These are phyloP conservation scores for Turritopsis dohrnii DNA, from an alignment of 30 jellyfish, hydroid and myxozoan genomes.

Conservation along the genomic window DNA sequence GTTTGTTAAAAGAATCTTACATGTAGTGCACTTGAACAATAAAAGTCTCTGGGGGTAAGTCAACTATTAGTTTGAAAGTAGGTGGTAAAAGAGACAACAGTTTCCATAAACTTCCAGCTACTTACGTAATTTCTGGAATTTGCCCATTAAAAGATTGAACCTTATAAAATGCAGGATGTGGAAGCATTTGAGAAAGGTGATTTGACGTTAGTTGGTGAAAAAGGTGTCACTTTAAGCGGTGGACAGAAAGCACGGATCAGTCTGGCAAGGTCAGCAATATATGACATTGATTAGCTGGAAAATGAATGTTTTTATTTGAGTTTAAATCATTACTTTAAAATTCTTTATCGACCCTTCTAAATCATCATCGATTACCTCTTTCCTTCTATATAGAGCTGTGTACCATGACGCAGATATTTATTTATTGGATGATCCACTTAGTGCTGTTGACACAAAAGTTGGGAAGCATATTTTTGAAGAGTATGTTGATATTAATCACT, in stretches of 20 bases:
- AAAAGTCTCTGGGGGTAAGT: too few species aligned
- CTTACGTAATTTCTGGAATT: too few species aligned
- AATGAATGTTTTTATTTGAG: too few species aligned
- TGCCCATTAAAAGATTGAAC: not conserved
- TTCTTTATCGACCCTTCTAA: too few species aligned
- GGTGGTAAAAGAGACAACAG: too few species aligned
- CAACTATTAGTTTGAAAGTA: too few species aligned
- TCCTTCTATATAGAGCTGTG: constrained; percentile 87
- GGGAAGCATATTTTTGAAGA: constrained; percentile 70
- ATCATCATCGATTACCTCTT: too few species aligned
- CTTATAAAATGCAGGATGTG: constrained; percentile 38
- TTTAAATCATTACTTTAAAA: too few species aligned
- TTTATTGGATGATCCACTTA: constrained; percentile 73
- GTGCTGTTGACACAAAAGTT: constrained; percentile 86
- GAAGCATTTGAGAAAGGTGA: constrained; percentile 57
- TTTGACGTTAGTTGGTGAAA: constrained; percentile 76
- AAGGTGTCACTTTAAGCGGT: constrained; percentile 85
- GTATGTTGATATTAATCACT: constrained; percentile 6
- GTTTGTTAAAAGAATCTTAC: too few species aligned
- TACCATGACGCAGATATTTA: constrained; percentile 66
- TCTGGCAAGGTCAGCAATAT: constrained; percentile 61
- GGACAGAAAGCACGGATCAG: constrained; percentile 85
- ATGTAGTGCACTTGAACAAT: too few species aligned
- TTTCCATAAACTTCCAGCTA: too few species aligned
- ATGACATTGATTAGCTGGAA: too few species aligned